Conservation (phyloP, 2,888 invertebrate genomes). For the Drosophila peninsularis region DNA sequence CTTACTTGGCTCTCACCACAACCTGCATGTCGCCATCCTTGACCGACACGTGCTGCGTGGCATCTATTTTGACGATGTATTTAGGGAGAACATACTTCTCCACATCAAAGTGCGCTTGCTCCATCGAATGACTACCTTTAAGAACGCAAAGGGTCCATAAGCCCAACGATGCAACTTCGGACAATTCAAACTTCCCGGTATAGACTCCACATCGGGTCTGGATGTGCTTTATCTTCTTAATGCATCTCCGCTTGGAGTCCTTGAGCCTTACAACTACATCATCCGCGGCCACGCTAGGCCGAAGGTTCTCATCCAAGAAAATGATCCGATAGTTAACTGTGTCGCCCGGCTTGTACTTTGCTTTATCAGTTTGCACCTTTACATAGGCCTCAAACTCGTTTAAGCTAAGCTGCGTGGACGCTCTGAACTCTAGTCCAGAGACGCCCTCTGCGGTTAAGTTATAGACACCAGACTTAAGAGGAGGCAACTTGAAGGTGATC, state of each 20-base stretch:
- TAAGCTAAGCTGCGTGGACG: constrained; percentile 89
- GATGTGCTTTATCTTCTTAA: constrained; percentile 91
- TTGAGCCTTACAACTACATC: constrained; percentile 88
- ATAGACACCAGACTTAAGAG: constrained; percentile 87
- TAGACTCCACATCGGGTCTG: constrained; percentile 85
- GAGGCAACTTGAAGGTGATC: constrained; percentile 72
- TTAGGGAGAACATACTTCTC: constrained; percentile 96
- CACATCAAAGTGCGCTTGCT: constrained; percentile 86
- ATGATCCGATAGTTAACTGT: constrained; percentile 89
- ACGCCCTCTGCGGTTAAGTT: constrained; percentile 90
- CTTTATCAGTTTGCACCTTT: constrained; percentile 96
- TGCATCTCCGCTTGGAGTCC: constrained; percentile 91
- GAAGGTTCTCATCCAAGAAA: constrained; percentile 88
- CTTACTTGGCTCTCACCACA: constrained; percentile 86
- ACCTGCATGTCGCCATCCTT: constrained; percentile 92
- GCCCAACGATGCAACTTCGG: constrained; percentile 92
- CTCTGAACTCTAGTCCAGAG: constrained; percentile 90
- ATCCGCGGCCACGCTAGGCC: constrained; percentile 88
- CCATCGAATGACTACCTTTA: constrained; percentile 46
- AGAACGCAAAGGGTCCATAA: constrained; percentile 89
- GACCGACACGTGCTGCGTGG: constrained; percentile 93
- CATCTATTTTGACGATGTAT: constrained; percentile 93
- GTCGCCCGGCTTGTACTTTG: constrained; percentile 94
- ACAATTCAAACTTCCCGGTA: constrained; percentile 90
- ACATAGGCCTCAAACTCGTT: constrained; percentile 85